Evolutionary conservation across 2,888 invertebrate species (phyloP).

Genomic region (Diarsia rubi): DNA sequence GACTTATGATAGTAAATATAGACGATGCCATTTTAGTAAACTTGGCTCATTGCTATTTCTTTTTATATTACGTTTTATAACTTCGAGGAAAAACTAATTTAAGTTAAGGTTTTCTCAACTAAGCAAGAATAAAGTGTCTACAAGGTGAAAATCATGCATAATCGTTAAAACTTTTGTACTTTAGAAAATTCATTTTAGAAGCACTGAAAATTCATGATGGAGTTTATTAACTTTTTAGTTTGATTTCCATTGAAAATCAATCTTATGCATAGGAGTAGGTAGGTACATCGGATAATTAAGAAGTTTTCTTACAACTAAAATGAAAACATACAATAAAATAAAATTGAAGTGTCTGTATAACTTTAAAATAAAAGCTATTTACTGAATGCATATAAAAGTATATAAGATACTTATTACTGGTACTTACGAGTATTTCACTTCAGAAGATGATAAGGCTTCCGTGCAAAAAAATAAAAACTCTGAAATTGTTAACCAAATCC

Average conservation of each 20-base stretch:
- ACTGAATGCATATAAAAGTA: too few species aligned
- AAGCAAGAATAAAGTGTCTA: slow-evolving; percentile 32
- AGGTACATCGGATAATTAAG: background rate
- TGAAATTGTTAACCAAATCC: too few species aligned
- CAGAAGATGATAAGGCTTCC: too few species aligned
- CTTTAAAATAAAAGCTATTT: too few species aligned
- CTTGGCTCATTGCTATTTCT: background rate
- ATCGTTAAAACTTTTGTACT: slow-evolving; percentile 20
- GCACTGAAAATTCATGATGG: slow-evolving; percentile 8
- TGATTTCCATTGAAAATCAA: background rate
- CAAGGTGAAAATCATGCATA: slow-evolving; percentile 16
- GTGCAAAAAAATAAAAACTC: too few species aligned
- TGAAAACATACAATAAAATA: background rate
- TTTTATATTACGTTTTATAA: background rate
- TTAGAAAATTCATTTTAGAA: background rate
- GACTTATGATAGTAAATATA: background rate
- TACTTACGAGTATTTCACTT: too few species aligned
- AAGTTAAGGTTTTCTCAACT: slow-evolving; percentile 7
- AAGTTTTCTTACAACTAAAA: background rate
- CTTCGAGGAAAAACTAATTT: slow-evolving; percentile 17
- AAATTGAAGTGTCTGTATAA: too few species aligned
- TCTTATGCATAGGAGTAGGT: background rate
- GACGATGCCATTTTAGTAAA: background rate
- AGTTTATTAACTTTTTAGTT: slow-evolving; percentile 6
- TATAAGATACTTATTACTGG: too few species aligned